Evolutionary conservation across 2,113 vertebrate genomes (phyloP).

Genomic region (Craseonycteris thonglongyai): DNA sequence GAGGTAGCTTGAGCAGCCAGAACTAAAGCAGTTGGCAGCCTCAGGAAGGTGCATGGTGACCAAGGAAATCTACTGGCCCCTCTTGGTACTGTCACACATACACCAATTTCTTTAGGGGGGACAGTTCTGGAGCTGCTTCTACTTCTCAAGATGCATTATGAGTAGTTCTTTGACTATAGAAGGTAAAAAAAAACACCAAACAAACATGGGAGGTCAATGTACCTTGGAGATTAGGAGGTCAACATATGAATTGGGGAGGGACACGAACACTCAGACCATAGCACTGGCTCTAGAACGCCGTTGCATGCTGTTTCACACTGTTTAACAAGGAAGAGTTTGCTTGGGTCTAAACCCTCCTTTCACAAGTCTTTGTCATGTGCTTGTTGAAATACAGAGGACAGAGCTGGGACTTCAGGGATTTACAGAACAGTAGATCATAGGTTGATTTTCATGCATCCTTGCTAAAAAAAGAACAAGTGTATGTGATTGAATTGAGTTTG

Average conservation of each 20-base stretch:
- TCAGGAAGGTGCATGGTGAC: background rate
- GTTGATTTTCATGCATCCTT: background rate
- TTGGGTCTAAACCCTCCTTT: background rate
- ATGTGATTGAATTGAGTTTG: background rate
- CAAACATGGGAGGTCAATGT: background rate
- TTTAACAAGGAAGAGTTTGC: background rate
- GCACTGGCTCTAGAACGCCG: too few species aligned
- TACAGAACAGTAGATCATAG: background rate
- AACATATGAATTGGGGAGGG: background rate
- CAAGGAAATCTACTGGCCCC: background rate
- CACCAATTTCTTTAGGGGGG: conserved; percentile 80
- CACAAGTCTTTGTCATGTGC: background rate
- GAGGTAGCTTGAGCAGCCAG: too few species aligned
- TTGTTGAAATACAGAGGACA: background rate
- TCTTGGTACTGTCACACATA: conserved; percentile 4
- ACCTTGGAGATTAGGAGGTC: background rate
- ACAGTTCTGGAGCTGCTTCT: conserved; percentile 68
- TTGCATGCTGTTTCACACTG: background rate
- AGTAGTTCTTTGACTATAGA: conserved; percentile 66
- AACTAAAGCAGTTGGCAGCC: background rate
- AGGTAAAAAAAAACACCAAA: too few species aligned
- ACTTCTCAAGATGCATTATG: conserved; percentile 64
- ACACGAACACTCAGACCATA: background rate
- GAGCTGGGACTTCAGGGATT: background rate
- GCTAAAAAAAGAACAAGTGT: background rate